Conservation (phyloP, 2,797 vertebrate genomes). For the Picus viridis region DNA sequence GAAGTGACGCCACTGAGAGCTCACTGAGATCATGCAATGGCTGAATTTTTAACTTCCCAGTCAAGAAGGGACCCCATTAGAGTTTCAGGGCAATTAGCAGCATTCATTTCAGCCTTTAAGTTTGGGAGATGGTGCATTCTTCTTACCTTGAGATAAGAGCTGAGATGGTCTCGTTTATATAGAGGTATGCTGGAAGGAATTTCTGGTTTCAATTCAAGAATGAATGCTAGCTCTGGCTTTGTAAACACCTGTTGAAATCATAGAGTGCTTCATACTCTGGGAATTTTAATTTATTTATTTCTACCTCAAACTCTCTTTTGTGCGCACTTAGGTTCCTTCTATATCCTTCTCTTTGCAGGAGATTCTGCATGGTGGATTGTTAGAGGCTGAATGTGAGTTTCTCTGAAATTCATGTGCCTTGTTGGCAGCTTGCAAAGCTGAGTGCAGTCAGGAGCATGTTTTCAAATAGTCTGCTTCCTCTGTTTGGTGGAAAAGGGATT, state of each 20-base stretch:
- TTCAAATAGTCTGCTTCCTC: slow-evolving; percentile 2
- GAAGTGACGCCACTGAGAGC: background rate
- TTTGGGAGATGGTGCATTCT: background rate
- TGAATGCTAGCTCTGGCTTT: background rate
- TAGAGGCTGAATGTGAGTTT: background rate
- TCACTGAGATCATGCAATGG: background rate
- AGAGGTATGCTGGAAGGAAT: background rate
- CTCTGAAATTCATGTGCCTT: background rate
- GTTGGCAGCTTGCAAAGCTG: background rate
- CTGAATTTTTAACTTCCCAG: background rate
- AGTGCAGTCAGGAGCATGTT: slow-evolving; percentile 8
- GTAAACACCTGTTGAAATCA: slow-evolving; percentile 6
- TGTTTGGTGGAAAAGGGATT: background rate
- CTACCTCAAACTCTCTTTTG: background rate
- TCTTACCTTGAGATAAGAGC: background rate
- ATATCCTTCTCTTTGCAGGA: background rate
- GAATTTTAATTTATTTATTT: background rate
- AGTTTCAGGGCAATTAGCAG: background rate
- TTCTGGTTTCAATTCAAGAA: slow-evolving; percentile 40
- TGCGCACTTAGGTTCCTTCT: background rate
- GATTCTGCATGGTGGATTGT: background rate
- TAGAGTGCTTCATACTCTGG: background rate
- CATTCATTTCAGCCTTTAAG: background rate
- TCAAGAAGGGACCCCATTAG: background rate
- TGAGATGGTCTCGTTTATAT: background rate